phyloP scores from a whole-genome alignment of 2,888 invertebrate species.

The Leucozona laternaria region DNA sequence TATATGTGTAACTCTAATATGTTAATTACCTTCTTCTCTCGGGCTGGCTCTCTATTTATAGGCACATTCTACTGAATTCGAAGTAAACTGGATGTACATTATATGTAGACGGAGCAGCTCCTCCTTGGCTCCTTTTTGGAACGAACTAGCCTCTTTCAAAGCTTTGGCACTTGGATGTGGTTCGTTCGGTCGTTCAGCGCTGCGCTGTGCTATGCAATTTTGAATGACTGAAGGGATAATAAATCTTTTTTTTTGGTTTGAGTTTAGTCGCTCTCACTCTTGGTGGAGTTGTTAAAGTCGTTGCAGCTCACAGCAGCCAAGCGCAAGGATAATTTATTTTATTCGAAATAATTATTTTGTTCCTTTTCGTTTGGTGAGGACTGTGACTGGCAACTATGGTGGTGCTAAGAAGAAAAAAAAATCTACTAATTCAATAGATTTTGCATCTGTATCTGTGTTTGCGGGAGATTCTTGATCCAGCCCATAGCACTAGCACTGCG shows the following conservation, averaged over 20 bases:
- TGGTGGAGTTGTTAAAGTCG: constrained; percentile 14
- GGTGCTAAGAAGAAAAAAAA: not conserved
- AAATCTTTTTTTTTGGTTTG: constrained; percentile 51
- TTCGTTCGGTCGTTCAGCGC: not conserved
- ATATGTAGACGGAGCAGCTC: not conserved
- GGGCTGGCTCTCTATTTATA: constrained; percentile 64
- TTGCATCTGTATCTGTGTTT: constrained; percentile 42
- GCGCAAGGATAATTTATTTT: constrained; percentile 70
- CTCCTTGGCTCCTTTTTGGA: constrained; percentile 23
- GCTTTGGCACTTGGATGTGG: no score
- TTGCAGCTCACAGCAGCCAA: constrained; percentile 8
- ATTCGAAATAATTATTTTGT: constrained; percentile 66
- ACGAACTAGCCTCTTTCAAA: constrained; percentile 37
- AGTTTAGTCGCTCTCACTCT: constrained; percentile 13
- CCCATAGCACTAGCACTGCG: not conserved
- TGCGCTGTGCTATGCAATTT: constrained; percentile 35
- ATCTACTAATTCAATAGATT: constrained; percentile 29
- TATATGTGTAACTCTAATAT: constrained; percentile 77
- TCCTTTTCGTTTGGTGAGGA: constrained; percentile 47
- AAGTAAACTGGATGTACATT: not conserved
- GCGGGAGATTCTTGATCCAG: constrained; percentile 14
- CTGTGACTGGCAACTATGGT: no score
- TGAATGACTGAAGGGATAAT: constrained; percentile 65
- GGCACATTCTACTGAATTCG: not conserved
- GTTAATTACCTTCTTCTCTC: constrained; percentile 76